Percentiles rank a stretch among this genome's conserved stretches.
These are phyloP conservation scores for Oophaga pumilio DNA, from an alignment of 2,113 vertebrate genomes.

Conservation along the genomic window DNA sequence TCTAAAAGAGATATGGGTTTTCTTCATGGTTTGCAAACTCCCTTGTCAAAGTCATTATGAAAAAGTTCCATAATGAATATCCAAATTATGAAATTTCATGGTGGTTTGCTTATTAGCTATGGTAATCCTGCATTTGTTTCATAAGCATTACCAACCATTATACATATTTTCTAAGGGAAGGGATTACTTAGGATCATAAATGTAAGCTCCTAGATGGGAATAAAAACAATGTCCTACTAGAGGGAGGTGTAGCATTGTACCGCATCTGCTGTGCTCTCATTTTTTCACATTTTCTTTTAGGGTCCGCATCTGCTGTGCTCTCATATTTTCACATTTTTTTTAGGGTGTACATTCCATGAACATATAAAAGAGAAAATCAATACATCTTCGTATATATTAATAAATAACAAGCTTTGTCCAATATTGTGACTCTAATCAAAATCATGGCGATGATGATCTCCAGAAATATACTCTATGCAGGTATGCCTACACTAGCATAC, in stretches of 20 bases:
- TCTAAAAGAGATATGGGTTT: neutral
- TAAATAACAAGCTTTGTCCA: neutral
- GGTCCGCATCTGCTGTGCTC: neutral
- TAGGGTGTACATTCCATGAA: neutral
- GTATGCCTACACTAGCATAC: no score
- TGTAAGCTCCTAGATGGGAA: neutral
- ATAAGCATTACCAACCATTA: neutral
- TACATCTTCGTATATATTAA: neutral
- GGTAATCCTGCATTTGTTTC: conserved; percentile 1
- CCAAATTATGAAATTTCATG: neutral
- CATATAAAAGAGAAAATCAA: neutral
- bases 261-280: neutral
- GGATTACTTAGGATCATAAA: neutral
- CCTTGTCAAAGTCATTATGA: neutral
- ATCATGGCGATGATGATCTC: no score
- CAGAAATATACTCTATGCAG: no score
- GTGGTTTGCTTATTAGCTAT: conserved; percentile 6
- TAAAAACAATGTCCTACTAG: neutral
- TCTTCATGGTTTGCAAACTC: neutral
- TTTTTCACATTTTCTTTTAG: neutral
- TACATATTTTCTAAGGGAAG: neutral
- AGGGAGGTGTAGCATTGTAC: neutral
- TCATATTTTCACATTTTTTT: neutral
- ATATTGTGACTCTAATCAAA: neutral
- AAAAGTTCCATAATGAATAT: neutral